Percentiles rank a stretch among this genome's conserved stretches.
Evolutionary conservation across 2,888 invertebrate species (phyloP).

Genomic region (Zeuzera pyrina): DNA sequence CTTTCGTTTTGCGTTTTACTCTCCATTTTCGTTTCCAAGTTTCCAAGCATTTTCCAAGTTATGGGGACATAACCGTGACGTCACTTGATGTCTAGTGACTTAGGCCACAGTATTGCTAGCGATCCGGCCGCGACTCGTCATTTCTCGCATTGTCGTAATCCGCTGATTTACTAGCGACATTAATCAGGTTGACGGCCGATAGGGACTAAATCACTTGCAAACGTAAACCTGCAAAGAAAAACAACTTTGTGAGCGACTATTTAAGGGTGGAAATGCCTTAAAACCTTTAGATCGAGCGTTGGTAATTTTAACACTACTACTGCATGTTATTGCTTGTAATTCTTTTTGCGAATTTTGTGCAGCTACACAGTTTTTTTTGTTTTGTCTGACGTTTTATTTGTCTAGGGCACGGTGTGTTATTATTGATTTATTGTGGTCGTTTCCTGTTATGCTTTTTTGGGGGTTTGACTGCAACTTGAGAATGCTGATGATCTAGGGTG

Average conservation of each 20-base stretch:
- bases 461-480: constrained; percentile 55
- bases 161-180: constrained; percentile 72
- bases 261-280: constrained; percentile 29
- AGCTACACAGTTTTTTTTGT: constrained; percentile 32
- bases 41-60: no score
- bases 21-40: no score
- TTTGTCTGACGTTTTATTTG: constrained; percentile 54
- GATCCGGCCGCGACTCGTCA: constrained; percentile 69
- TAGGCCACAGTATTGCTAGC: constrained; percentile 38
- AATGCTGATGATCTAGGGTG: constrained; percentile 27
- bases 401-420: constrained; percentile 38
- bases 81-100: no score
- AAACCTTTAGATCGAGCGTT: constrained; percentile 5
- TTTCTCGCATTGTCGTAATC: constrained; percentile 74
- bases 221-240: constrained; percentile 33
- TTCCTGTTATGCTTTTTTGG: constrained; percentile 52
- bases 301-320: constrained; percentile 56
- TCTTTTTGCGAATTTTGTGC: constrained; percentile 65
- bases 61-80: no score
- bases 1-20: no score
- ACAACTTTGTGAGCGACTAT: constrained; percentile 26
- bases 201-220: constrained; percentile 67
- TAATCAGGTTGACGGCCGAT: constrained; percentile 73
- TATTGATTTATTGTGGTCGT: constrained; percentile 54
- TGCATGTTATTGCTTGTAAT: constrained; percentile 70